Conservation (phyloP, 1,140 invertebrate genomes). For the Anadara kagoshimensis region DNA sequence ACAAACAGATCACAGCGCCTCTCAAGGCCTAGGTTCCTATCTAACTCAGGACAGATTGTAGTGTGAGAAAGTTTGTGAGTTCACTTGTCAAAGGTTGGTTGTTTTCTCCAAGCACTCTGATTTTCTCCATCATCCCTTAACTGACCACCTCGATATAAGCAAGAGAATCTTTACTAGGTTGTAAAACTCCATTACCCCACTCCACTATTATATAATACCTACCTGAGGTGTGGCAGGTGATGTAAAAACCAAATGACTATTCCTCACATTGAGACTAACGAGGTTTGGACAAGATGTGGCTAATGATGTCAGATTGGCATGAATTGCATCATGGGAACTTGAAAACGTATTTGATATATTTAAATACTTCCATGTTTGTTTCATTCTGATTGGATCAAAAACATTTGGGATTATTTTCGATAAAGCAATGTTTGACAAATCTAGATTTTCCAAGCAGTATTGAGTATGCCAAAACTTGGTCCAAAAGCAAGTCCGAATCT, state of each 20-base stretch:
- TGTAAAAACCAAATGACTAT: slow-evolving; percentile 46
- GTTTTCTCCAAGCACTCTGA: no score
- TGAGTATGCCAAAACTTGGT: slow-evolving; percentile 51
- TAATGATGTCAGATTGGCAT: background rate
- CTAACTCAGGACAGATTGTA: no score
- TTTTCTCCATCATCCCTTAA: no score
- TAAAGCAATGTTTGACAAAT: slow-evolving; percentile 56
- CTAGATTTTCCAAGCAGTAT: slow-evolving; percentile 50
- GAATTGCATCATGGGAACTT: slow-evolving; percentile 29
- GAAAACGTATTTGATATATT: slow-evolving; percentile 57
- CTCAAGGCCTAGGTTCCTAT: no score
- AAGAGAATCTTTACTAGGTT: no score
- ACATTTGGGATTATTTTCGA: slow-evolving; percentile 45
- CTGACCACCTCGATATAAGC: no score
- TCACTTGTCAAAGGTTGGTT: no score
- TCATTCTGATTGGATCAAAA: slow-evolving; percentile 41
- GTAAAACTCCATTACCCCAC: no score
- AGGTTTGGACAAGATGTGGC: slow-evolving; percentile 53
- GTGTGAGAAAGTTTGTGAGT: no score
- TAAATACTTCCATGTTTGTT: slow-evolving; percentile 45
- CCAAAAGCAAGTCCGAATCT: slow-evolving; percentile 47
- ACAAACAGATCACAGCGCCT: no score
- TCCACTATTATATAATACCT: background rate
- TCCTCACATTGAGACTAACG: slow-evolving; percentile 55
- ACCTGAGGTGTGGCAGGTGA: slow-evolving; percentile 1